Percentiles rank a stretch among this genome's conserved stretches.
phyloP scores from a whole-genome alignment of 1,140 invertebrate genomes.

The Aphidius gifuensis region DNA sequence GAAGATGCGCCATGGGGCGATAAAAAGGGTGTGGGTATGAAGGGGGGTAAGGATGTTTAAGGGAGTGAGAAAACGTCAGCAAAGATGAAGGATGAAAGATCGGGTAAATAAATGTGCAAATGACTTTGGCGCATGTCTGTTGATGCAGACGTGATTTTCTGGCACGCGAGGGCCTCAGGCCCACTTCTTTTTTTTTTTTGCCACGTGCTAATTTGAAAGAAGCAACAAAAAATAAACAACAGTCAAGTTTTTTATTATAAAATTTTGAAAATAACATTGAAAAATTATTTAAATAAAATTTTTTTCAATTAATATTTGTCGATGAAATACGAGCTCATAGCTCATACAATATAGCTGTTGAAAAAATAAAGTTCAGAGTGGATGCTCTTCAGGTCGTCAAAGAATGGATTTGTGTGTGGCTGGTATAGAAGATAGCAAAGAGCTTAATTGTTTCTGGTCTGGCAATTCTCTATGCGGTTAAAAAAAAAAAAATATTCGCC shows the following conservation, averaged over 20 bases:
- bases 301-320: too few species aligned
- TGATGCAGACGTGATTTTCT: constrained; percentile 38
- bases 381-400: background rate
- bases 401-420: constrained; percentile 31
- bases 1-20: background rate
- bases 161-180: constrained; percentile 42
- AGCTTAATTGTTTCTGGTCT: constrained; percentile 52
- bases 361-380: too few species aligned
- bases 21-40: background rate
- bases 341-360: too few species aligned
- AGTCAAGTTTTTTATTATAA: too few species aligned
- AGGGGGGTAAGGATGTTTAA: too few species aligned
- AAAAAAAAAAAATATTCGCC: constrained; percentile 20
- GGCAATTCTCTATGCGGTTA: constrained; percentile 43
- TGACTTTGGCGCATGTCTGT: constrained; percentile 23
- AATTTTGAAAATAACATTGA: too few species aligned
- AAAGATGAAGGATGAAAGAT: constrained; percentile 7
- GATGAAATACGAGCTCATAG: too few species aligned
- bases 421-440: constrained; percentile 40
- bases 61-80: too few species aligned
- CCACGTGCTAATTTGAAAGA: constrained; percentile 33
- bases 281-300: too few species aligned
- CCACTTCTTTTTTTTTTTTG: constrained; percentile 3
- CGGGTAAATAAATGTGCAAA: constrained; percentile 29
- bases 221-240: too few species aligned